Evolutionary conservation across 1,140 invertebrate species (phyloP).

Genomic region (Diplogasteroides magnus): DNA sequence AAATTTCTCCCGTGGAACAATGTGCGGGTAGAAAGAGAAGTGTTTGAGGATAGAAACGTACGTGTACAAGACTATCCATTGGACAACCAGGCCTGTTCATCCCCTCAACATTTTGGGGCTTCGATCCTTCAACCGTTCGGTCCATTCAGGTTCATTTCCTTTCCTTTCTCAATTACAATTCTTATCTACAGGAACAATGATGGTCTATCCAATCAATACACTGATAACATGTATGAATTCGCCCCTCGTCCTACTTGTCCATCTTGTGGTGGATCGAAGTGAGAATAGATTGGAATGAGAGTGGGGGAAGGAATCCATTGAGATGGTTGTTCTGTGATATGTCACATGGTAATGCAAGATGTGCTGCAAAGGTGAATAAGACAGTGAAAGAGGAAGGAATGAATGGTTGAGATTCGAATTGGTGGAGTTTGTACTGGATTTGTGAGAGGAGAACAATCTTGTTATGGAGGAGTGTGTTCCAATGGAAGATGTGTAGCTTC

Average conservation of each 20-base stretch:
- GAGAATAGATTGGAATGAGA: not conserved
- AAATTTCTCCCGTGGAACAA: too few relatives aligned
- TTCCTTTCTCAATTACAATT: not conserved
- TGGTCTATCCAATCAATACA: slow-evolving; percentile 48
- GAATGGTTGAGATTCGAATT: not conserved
- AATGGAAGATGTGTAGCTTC: slow-evolving; percentile 23
- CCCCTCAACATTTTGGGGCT: slow-evolving; percentile 27
- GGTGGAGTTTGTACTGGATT: slow-evolving; percentile 16
- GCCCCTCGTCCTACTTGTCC: slow-evolving; percentile 46
- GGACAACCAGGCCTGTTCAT: slow-evolving; percentile 28
- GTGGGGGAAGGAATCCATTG: not conserved
- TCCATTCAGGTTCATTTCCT: slow-evolving; percentile 15
- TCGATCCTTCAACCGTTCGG: slow-evolving; percentile 18
- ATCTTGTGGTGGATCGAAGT: slow-evolving; percentile 47
- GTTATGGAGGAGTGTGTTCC: slow-evolving; percentile 25
- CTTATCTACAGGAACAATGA: slow-evolving; percentile 36
- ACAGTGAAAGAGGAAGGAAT: not conserved
- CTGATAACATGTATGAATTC: slow-evolving; percentile 49
- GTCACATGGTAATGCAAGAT: slow-evolving; percentile 38
- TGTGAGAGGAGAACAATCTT: slow-evolving; percentile 25
- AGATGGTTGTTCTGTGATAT: slow-evolving; percentile 47
- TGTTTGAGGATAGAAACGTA: not conserved
- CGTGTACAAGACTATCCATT: slow-evolving; percentile 26
- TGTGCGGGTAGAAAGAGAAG: too few relatives aligned
- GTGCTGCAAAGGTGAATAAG: slow-evolving; percentile 41